Percentiles rank a stretch among this genome's conserved stretches.
These are phyloP conservation scores for Xenentodon cancila DNA, from an alignment of 2,797 vertebrate genomes.

Conservation along the genomic window DNA sequence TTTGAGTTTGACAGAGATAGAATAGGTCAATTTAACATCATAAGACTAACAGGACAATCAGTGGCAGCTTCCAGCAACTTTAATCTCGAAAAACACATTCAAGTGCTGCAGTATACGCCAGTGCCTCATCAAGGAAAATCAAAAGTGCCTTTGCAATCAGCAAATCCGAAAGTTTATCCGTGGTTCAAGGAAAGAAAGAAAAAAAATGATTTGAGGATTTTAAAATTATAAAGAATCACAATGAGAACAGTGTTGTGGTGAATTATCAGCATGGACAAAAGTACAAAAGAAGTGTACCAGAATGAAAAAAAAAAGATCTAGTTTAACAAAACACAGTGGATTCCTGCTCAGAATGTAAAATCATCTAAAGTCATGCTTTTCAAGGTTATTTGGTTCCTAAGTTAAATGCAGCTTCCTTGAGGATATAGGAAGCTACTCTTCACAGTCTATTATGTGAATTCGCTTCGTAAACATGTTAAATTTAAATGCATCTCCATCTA, in stretches of 20 bases:
- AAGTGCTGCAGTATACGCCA: constrained; percentile 62
- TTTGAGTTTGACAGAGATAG: neutral
- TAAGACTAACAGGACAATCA: constrained; percentile 62
- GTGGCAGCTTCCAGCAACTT: constrained; percentile 49
- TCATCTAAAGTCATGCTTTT: neutral
- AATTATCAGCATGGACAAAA: constrained; percentile 49
- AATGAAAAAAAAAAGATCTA: constrained; percentile 25
- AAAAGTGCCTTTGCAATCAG: constrained; percentile 70
- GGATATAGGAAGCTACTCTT: neutral
- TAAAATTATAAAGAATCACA: constrained; percentile 3
- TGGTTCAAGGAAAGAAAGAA: constrained; percentile 10
- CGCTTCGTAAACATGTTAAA: too few relatives aligned
- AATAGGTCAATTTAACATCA: constrained; percentile 39
- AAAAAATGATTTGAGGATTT: constrained; percentile 59
- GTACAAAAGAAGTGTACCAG: constrained; percentile 18
- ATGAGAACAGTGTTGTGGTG: constrained; percentile 33
- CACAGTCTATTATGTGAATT: neutral
- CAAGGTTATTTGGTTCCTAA: neutral
- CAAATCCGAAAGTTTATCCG: constrained; percentile 34
- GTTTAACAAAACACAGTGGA: constrained; percentile 8
- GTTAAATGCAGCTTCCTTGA: neutral
- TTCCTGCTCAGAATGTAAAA: constrained; percentile 10
- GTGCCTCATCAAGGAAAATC: constrained; percentile 53
- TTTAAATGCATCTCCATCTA: too few relatives aligned
- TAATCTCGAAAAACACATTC: constrained; percentile 67